A percentile compares a stretch with the other conserved stretches of the same genome.
phyloP scores from a whole-genome alignment of 2,888 invertebrate genomes.

The Achlya flavicornis region DNA sequence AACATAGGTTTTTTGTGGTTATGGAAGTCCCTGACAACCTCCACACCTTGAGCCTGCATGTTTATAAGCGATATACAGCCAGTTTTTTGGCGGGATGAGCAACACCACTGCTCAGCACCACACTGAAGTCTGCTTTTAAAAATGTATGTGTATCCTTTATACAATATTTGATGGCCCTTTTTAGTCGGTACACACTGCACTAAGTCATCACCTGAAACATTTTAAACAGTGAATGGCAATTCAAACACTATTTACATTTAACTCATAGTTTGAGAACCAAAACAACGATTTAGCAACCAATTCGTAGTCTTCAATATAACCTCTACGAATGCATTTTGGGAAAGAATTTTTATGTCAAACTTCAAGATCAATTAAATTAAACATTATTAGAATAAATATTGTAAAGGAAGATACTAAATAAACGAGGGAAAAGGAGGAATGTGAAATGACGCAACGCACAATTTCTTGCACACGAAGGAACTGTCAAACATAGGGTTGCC shows the following conservation, averaged over 20 bases:
- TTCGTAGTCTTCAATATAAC: neutral
- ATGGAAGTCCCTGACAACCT: constrained; percentile 75
- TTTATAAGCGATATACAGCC: constrained; percentile 78
- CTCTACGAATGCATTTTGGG: neutral
- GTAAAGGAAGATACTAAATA: neutral
- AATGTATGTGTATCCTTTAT: constrained; percentile 76
- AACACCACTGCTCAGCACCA: constrained; percentile 78
- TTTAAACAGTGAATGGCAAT: constrained; percentile 28
- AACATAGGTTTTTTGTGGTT: constrained; percentile 79
- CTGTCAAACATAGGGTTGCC: neutral
- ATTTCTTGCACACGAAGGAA: neutral
- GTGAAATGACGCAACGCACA: constrained; percentile 5
- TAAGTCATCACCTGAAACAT: constrained; percentile 72
- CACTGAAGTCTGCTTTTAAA: constrained; percentile 76
- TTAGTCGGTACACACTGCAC: constrained; percentile 77
- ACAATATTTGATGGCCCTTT: constrained; percentile 75
- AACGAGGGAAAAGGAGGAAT: neutral
- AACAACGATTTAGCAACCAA: constrained; percentile 8
- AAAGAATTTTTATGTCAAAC: neutral
- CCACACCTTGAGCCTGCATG: constrained; percentile 74
- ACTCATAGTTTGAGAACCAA: constrained; percentile 3
- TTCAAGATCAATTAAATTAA: neutral
- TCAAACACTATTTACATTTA: constrained; percentile 7
- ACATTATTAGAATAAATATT: neutral
- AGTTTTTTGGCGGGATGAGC: constrained; percentile 75